Percentiles rank a stretch among this genome's conserved stretches.
These are phyloP conservation scores for Megaceryle alcyon DNA, from an alignment of 2,797 vertebrate genomes.

Conservation along the genomic window DNA sequence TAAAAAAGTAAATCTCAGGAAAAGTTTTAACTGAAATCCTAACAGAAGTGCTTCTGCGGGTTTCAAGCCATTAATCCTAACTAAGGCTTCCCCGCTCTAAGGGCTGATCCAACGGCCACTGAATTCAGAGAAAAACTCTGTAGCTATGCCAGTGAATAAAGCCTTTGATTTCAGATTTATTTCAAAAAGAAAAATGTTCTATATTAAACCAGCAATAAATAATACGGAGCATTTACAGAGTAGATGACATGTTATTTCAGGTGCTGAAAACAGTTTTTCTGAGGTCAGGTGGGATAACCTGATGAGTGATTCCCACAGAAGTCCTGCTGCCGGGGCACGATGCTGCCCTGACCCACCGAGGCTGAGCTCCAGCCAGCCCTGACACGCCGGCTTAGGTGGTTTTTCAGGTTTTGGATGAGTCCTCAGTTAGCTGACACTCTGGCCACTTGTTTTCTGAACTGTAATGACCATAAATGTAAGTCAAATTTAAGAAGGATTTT, in stretches of 20 bases:
- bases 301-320: background rate
- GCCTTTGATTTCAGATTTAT: background rate
- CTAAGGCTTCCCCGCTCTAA: background rate
- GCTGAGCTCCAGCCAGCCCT: background rate
- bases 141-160: fast-evolving
- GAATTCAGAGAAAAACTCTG: background rate
- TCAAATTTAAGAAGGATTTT: background rate
- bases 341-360: background rate
- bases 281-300: background rate
- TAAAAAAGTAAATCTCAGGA: background rate
- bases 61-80: background rate
- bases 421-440: background rate
- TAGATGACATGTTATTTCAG: background rate
- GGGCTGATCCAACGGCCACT: background rate
- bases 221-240: background rate
- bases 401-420: background rate
- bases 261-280: background rate
- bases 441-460: background rate
- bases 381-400: background rate
- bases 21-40: background rate
- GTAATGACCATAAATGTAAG: background rate
- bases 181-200: background rate
- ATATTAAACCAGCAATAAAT: background rate
- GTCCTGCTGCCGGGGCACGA: fast-evolving
- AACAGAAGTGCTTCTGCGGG: background rate